Evolutionary conservation across 2,113 vertebrate species (phyloP).

Genomic region (Andinoacara biseriatus): DNA sequence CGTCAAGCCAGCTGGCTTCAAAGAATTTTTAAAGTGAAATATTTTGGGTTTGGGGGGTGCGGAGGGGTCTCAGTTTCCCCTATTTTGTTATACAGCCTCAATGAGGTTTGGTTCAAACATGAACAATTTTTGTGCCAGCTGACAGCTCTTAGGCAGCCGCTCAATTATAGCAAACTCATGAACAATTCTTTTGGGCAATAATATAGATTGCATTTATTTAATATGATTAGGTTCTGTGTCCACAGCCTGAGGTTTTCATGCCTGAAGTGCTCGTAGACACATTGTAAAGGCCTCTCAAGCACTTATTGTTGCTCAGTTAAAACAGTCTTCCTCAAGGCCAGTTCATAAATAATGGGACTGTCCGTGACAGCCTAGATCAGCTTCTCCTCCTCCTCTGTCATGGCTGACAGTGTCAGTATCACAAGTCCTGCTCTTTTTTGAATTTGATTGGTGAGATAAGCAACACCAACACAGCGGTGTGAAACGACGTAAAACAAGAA

Average conservation of each 20-base stretch:
- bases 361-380: background rate
- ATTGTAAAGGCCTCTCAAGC: background rate
- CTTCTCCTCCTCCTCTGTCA: background rate
- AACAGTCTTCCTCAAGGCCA: background rate
- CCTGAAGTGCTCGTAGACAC: background rate
- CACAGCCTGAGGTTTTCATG: background rate
- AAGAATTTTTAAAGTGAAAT: too few species aligned
- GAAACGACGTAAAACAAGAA: background rate
- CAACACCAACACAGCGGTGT: fast-evolving
- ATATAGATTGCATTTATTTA: background rate
- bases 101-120: too few species aligned
- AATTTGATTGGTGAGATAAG: background rate
- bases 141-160: background rate
- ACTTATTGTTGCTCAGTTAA: fast-evolving
- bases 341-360: fast-evolving
- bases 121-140: background rate
- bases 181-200: background rate
- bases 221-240: background rate
- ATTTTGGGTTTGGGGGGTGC: too few species aligned
- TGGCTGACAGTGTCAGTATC: background rate
- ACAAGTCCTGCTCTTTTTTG: background rate
- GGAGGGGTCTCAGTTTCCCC: too few species aligned
- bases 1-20: too few species aligned
- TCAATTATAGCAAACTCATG: background rate
- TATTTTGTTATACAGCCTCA: too few species aligned